phyloP scores from a whole-genome alignment of 2,797 vertebrate genomes.

The Caiman crocodilus region DNA sequence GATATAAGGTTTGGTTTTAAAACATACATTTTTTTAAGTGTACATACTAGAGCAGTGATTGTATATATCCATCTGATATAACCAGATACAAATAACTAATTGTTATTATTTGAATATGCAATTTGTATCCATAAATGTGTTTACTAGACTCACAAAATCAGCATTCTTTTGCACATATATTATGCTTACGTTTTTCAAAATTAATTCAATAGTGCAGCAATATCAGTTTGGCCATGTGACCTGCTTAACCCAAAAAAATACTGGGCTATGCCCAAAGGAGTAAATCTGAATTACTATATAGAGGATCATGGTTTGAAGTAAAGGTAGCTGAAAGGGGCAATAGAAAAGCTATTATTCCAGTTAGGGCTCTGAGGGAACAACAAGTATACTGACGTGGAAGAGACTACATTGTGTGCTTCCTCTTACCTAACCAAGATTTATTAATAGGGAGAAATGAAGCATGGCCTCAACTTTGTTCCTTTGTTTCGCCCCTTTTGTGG shows the following conservation, averaged over 20 bases:
- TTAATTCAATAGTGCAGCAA: neutral
- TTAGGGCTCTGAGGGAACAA: neutral
- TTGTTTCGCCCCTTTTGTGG: neutral
- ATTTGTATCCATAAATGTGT: neutral
- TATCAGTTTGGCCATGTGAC: neutral
- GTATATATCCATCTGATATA: slow-evolving; percentile 8
- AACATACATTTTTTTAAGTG: slow-evolving; percentile 21
- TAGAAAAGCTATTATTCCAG: neutral
- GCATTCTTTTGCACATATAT: neutral
- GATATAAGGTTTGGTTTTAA: neutral
- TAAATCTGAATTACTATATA: neutral
- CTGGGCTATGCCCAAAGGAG: neutral
- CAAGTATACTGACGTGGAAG: neutral
- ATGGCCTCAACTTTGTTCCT: neutral
- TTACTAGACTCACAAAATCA: neutral
- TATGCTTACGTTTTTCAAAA: neutral
- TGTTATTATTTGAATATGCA: neutral
- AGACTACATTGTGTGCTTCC: neutral
- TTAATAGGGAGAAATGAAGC: neutral
- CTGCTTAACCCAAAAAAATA: neutral
- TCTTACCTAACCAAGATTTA: neutral
- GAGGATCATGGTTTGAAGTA: neutral
- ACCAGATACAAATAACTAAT: neutral
- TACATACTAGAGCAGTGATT: neutral
- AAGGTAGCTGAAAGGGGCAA: neutral